A percentile compares a stretch with the other conserved stretches of the same genome.
Evolutionary conservation across 2,797 vertebrate genomes (phyloP).

Genomic region (Thripadectes ignobilis): DNA sequence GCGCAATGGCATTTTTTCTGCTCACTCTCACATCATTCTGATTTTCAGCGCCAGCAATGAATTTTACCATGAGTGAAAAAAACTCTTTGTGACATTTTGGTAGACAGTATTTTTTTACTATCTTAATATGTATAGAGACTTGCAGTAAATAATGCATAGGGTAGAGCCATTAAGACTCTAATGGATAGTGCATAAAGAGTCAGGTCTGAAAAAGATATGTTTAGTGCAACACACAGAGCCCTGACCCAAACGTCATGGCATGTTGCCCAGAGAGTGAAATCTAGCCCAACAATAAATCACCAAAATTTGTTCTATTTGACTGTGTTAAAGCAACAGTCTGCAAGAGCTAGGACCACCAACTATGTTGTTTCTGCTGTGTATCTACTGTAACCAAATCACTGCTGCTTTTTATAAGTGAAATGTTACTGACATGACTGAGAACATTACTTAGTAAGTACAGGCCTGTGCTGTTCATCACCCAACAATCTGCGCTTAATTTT

Average conservation of each 20-base stretch:
- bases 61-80: neutral
- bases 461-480: neutral
- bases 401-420: neutral
- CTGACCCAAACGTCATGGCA: constrained; percentile 34
- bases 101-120: neutral
- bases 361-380: neutral
- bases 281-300: constrained; percentile 47
- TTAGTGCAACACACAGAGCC: neutral
- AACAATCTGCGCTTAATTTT: constrained; percentile 49
- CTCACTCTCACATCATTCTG: neutral
- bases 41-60: neutral
- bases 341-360: constrained; percentile 37
- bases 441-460: neutral
- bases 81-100: neutral
- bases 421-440: neutral
- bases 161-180: neutral
- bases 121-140: neutral
- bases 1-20: neutral
- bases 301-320: constrained; percentile 28
- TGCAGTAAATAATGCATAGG: neutral
- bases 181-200: neutral
- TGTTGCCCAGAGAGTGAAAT: constrained; percentile 46
- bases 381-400: constrained; percentile 3
- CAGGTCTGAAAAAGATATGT: constrained; percentile 9
- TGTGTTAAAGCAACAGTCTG: constrained; percentile 34